phyloP scores from a whole-genome alignment of 2,888 invertebrate species.

The Plagodis dolabraria region DNA sequence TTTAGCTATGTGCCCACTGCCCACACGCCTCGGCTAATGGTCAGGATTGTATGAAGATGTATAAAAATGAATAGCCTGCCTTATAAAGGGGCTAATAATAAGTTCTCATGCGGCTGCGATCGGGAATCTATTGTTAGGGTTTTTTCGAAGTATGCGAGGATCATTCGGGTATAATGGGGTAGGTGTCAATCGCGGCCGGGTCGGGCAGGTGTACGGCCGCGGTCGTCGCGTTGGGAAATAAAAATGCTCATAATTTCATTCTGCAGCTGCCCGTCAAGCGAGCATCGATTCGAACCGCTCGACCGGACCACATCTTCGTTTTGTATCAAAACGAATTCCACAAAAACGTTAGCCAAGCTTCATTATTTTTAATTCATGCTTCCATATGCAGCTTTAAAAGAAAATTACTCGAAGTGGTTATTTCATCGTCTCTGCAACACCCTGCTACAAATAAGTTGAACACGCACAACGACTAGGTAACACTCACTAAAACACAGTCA shows the following conservation, averaged over 20 bases:
- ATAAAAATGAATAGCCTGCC: conserved; percentile 74
- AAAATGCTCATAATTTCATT: conserved; percentile 82
- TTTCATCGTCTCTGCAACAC: conserved; percentile 42
- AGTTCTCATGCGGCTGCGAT: conserved; percentile 80
- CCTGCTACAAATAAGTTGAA: conserved; percentile 28
- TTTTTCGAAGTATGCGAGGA: conserved; percentile 69
- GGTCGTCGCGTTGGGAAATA: conserved; percentile 62
- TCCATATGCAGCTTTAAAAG: conserved; percentile 53
- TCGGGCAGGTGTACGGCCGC: conserved; percentile 72
- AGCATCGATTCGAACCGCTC: conserved; percentile 67
- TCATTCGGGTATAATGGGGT: conserved; percentile 73
- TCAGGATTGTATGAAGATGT: conserved; percentile 81
- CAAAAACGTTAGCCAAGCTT: conserved; percentile 65
- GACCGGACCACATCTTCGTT: conserved; percentile 63
- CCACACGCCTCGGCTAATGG: conserved; percentile 83
- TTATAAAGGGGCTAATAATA: conserved; percentile 81
- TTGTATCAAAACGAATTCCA: conserved; percentile 69
- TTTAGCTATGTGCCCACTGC: conserved; percentile 81
- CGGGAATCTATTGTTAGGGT: conserved; percentile 71
- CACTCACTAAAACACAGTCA: conserved; percentile 27
- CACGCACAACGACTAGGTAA: conserved; percentile 33
- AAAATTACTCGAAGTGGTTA: conserved; percentile 44
- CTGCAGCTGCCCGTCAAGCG: conserved; percentile 82
- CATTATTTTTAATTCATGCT: conserved; percentile 69
- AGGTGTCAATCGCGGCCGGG: conserved; percentile 80